Evolutionary conservation across 1,140 invertebrate species (phyloP).

Genomic region (Ditylenchus dipsaci): DNA sequence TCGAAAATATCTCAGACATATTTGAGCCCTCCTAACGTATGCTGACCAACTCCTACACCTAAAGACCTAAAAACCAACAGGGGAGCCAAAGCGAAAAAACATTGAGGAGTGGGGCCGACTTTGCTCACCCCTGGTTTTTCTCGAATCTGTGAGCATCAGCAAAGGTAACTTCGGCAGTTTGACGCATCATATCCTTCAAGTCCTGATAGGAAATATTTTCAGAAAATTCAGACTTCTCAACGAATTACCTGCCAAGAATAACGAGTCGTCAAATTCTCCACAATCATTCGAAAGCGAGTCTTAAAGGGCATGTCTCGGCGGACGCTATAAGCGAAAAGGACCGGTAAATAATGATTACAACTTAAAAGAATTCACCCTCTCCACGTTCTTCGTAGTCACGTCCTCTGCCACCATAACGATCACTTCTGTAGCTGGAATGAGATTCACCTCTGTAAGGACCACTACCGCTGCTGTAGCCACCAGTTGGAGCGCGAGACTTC

Average conservation of each 20-base stretch:
- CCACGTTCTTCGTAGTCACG: not conserved
- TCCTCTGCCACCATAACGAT: not conserved
- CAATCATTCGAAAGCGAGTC: slow-evolving; percentile 88
- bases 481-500: slow-evolving; percentile 59
- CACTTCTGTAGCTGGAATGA: not conserved
- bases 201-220: too few relatives aligned
- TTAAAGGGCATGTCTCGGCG: slow-evolving; percentile 6
- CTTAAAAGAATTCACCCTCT: not conserved
- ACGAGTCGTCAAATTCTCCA: slow-evolving; percentile 93
- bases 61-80: too few relatives aligned
- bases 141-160: slow-evolving; percentile 95
- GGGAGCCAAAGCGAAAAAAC: too few relatives aligned
- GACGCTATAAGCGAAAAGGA: not conserved
- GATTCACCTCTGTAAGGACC: too few relatives aligned
- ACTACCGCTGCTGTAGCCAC: slow-evolving; percentile 8
- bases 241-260: slow-evolving; percentile 98
- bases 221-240: too few relatives aligned
- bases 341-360: too few relatives aligned
- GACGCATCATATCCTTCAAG: slow-evolving; percentile 97
- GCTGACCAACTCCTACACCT: too few relatives aligned
- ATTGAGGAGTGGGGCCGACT: too few relatives aligned
- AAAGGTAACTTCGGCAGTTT: slow-evolving; percentile 97
- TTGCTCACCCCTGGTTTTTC: slow-evolving; percentile 85
- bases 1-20: too few relatives aligned
- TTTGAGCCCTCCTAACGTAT: too few relatives aligned